Base-by-base conservation (phyloP, 2,888 invertebrate species). In the Dichetophora obliterata region DNA sequence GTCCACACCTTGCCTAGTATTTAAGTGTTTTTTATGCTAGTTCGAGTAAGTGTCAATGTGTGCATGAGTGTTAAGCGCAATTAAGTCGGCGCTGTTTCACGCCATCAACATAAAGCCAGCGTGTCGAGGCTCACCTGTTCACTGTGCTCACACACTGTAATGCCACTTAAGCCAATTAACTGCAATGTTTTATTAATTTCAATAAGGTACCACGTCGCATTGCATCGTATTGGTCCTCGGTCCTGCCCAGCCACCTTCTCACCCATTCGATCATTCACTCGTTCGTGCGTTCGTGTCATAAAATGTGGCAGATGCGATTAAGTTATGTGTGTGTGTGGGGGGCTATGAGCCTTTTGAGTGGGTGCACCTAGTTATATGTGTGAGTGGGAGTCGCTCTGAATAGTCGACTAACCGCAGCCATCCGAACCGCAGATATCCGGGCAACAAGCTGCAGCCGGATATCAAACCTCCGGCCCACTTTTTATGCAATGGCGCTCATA, bases 101-200 rank as follows among this genome's bases (percentile, higher is more conserved):
- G 52, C 74, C 54, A 22, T 48, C 16, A 34, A 22, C 11, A n/a
- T 43, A 11, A 43, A 43, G 31, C 37, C n/a, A 66, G 37, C 66
- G 19, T 22, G 19, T 11, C 37, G 66, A 37, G 8, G 31, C 27
- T 37, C 43, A n/a, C 37, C 16, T n/a, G 16, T 37, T 66, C 66
- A 19, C 34, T 31, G 52, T 50, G 34, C 63, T 73, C 65, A 63
- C 73, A 54, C 54, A 54, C 54, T 66, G 50, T 74, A 74, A 74
- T 74, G 19, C 74, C 74, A 66, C 34, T 74, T 74, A 74, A 74
- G 74, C 74, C 74, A 74, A 74, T 74, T 74, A 74, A 74, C 74
- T 74, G 74, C 66, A 43, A 73, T 74, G 66, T 66, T 66, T 74
- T 74, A 74, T 74, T 74, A 74, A 74, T 74, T 74, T 65, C 72